Evolutionary conservation across 2,888 invertebrate genomes (phyloP), one percentile per base, ranked within the genome.

Genomic region (Zygogramma bicolorata): DNA sequence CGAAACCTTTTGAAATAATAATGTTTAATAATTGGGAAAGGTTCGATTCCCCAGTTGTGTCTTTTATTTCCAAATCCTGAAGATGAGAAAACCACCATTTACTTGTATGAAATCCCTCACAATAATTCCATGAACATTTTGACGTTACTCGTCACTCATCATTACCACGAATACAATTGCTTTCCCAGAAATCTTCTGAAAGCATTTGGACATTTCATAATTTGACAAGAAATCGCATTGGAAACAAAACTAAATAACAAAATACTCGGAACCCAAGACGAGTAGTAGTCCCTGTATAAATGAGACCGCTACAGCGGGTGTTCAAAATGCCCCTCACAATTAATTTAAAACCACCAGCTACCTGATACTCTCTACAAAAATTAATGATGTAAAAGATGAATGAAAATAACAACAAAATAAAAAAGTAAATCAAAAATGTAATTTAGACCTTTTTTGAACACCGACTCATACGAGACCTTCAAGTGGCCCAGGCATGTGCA

Each of bases 361-460:
- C 82, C 83, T 82, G 82, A 81, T 81, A 80, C 77, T 78, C 80
- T 76, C 75, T 72, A 71, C 70, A 77, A 71, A 81, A 81, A 82
- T 82, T 83, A 83, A 82, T 81, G 82, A 81, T 77, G 73, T 74
- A 66, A 79, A 79, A 81, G 81, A 79, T 83, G 83, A 83, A 83
- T 83, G 83, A 82, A 82, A 81, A 80, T 81, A 76, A 77, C 75
- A 78, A 79, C 78, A 76, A 75, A 77, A 74, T 76, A 68, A 75
- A 79, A 83, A 82, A 82, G 81, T 78, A 80, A 82, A 83, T 82
- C 82, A 81, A 81, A 83, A 83, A 82, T 81, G 81, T 81, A 82
- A 82, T 83, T 82, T 82, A 80, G 75, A 79, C 75, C 77, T 78
- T 80, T 81, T 81, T 81, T 76, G 76, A 78, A 75, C 76, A 79